These are phyloP conservation scores for Mystacornis crossleyi DNA, from an alignment of 2,113 vertebrate species.

Conservation along the genomic window DNA sequence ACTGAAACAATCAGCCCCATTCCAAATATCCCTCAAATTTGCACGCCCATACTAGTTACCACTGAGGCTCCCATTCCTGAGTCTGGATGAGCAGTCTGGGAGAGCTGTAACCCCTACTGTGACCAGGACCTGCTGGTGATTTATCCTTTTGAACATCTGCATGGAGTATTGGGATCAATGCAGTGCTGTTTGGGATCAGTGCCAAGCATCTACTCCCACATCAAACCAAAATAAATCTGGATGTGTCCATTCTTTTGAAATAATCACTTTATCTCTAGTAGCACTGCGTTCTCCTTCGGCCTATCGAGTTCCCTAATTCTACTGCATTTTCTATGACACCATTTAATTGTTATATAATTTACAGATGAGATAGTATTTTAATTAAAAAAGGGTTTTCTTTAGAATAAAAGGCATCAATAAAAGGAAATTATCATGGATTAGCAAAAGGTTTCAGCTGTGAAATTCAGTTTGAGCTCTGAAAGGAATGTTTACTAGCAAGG, in stretches of 20 bases:
- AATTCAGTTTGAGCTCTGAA: background rate
- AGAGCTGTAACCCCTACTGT: background rate
- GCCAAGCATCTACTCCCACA: background rate
- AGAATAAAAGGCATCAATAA: background rate
- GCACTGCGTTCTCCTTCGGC: background rate
- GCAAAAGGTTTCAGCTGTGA: background rate
- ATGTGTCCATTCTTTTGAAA: background rate
- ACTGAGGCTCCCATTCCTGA: background rate
- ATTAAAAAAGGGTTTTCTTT: background rate
- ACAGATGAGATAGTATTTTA: background rate
- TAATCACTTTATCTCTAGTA: background rate
- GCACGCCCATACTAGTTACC: accelerated
- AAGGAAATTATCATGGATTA: background rate
- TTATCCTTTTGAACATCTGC: background rate
- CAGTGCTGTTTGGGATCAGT: background rate
- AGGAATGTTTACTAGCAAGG: background rate
- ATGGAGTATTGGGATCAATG: background rate
- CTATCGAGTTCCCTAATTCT: background rate
- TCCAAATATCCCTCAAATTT: background rate
- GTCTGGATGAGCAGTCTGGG: background rate
- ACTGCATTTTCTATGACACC: background rate
- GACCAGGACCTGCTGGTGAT: background rate
- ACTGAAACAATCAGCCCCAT: background rate
- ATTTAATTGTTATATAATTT: background rate
- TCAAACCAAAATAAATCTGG: background rate